Conservation (phyloP, 2,113 vertebrate genomes). For the Turnix velox region DNA sequence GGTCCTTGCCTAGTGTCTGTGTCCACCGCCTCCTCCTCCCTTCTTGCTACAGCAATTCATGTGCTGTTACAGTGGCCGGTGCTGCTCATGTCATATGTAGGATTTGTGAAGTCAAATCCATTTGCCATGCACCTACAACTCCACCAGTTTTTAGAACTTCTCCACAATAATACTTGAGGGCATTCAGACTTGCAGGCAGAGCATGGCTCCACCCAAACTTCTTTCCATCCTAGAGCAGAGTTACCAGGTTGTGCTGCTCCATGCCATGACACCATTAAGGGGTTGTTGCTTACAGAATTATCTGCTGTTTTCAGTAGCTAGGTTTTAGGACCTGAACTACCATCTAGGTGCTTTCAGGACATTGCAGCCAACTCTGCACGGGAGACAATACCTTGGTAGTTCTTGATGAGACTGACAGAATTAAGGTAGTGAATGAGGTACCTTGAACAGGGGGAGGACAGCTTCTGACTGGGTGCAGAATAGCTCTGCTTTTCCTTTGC, state of each 20-base stretch:
- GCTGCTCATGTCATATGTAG: rapidly evolving
- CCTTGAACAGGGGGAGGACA: neutral
- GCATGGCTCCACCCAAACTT: neutral
- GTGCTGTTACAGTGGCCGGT: rapidly evolving
- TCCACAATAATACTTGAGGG: neutral
- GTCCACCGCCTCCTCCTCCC: neutral
- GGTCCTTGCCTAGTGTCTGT: neutral
- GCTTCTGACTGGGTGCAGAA: neutral
- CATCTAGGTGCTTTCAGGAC: neutral
- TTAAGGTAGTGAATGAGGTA: neutral
- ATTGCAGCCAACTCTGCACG: rapidly evolving
- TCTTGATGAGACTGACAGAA: neutral
- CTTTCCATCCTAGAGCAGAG: neutral
- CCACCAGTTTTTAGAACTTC: neutral
- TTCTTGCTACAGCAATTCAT: neutral
- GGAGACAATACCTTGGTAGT: neutral
- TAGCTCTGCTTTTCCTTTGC: neutral
- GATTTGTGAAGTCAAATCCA: neutral
- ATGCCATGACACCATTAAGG: too few species aligned
- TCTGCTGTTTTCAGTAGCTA: neutral
- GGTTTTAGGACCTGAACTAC: neutral
- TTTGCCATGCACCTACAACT: neutral
- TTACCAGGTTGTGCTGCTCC: neutral
- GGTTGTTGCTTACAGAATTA: neutral
- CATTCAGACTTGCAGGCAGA: neutral